Base-by-base conservation (phyloP, 2,888 invertebrate genomes). In the Callyntrura sp. region DNA sequence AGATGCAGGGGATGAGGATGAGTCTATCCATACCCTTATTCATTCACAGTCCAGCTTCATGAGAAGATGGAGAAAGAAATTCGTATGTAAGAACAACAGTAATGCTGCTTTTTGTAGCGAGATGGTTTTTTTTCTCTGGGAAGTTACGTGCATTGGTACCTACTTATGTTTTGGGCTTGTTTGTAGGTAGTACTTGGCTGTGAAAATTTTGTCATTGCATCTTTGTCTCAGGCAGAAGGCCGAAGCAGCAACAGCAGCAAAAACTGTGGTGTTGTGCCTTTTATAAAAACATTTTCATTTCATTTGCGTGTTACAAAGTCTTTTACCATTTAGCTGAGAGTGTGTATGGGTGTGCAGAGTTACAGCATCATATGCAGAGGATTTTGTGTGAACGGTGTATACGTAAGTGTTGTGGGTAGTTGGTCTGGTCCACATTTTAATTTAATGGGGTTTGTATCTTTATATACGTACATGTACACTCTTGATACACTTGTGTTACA, bases 41-140 rank as follows among this genome's bases (percentile, higher is more conserved):
- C 86, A 86, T 86, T 86, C 86, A 86, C 79, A 86, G 68, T 79
- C 57, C 28, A 65, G 48, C 78, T 68, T 79, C 79, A 86, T 68
- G 68, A 68, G 86, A 60, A 86, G 86, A 79, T 62, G 86, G 65
- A 86, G 73, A 25, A 55, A 68, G 23, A 35, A 86, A 55, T 35
- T 43, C 17, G 20, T 25, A 23, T 25, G 78, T 73, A 48, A 14
- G 25, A 9, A 23, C 48, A 45, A 43, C 35, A 35, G 35, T 35
- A 6, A 6, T n/a, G n/a, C n/a, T n/a, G n/a, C n/a, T n/a, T n/a
- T 55, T n/a, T 76, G 23, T 11, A 78, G 35, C 28, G 35, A 78
- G 23, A 17, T 51, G 23, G 23, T 23, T 6, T 60, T 28, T 8
- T 35, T 35, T 35, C 35, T 35, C 6, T 35, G 35, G 35, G 35